phyloP scores from a whole-genome alignment of 2,888 invertebrate genomes.

The Omphaloscelis lunosa region DNA sequence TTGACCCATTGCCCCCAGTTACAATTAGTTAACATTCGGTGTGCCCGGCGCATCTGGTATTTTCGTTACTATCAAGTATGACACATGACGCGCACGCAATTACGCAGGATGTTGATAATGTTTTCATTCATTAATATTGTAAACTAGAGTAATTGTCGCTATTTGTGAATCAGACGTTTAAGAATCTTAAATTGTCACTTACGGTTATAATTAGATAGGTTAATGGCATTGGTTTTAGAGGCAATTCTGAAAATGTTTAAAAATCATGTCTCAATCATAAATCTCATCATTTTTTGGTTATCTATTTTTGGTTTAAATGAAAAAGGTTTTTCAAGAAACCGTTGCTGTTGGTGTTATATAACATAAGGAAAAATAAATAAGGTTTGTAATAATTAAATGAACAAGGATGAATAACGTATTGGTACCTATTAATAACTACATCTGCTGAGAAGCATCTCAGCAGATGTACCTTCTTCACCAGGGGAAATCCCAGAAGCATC shows the following conservation, averaged over 20 bases:
- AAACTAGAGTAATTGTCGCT: constrained; percentile 76
- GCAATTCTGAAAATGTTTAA: constrained; percentile 19
- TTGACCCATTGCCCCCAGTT: constrained; percentile 65
- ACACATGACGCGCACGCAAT: constrained; percentile 79
- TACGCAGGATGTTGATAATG: constrained; percentile 86
- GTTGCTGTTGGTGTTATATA: not conserved
- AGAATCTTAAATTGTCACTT: constrained; percentile 61
- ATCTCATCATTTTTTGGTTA: not conserved
- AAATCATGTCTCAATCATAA: too few relatives aligned
- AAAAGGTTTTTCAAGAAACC: not conserved
- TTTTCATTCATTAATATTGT: constrained; percentile 80
- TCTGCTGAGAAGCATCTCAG: not conserved
- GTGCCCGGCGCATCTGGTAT: constrained; percentile 67
- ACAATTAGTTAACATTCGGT: constrained; percentile 58
- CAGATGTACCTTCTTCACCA: too few relatives aligned
- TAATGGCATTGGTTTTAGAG: constrained; percentile 47
- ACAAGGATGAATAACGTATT: constrained; percentile 10
- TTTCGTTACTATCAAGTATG: constrained; percentile 63
- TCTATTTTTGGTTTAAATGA: constrained; percentile 1
- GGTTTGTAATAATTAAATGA: constrained; percentile 4
- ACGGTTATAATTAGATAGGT: constrained; percentile 59
- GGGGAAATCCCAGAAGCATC: too few relatives aligned
- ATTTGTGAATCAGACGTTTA: constrained; percentile 74
- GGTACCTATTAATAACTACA: not conserved
- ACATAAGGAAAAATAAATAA: not conserved